A percentile compares a stretch with the other conserved stretches of the same genome.
Evolutionary conservation across 1,140 invertebrate species (phyloP).

Genomic region (Aphelenchoides fujianensis): DNA sequence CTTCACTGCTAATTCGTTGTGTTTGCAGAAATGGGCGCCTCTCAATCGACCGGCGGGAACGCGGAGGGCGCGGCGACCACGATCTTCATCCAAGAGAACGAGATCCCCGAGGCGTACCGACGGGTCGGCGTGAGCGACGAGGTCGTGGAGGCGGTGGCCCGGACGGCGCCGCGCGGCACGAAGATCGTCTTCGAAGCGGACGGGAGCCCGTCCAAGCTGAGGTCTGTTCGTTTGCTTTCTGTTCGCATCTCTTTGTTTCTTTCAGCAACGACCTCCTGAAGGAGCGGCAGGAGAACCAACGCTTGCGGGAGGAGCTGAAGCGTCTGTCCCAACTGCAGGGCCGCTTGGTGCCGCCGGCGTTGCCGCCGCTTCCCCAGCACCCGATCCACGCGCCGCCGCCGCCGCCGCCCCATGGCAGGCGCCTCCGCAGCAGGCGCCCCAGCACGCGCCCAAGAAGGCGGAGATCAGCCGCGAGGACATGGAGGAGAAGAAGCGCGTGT

Average conservation of each 20-base stretch:
- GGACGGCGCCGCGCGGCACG: too few species aligned
- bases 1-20: too few species aligned
- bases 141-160: conserved; percentile 13
- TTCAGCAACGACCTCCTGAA: conserved; percentile 24
- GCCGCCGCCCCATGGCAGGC: neutral
- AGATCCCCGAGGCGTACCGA: conserved; percentile 28
- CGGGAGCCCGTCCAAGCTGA: neutral
- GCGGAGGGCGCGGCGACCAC: neutral
- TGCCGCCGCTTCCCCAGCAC: neutral
- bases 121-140: conserved; percentile 22
- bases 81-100: conserved; percentile 12
- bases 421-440: neutral
- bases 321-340: conserved; percentile 19
- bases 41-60: neutral
- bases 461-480: conserved; percentile 19
- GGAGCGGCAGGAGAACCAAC: conserved; percentile 16
- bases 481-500: conserved; percentile 26
- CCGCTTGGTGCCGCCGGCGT: neutral
- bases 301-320: conserved; percentile 21
- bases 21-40: neutral
- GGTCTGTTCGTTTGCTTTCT: neutral
- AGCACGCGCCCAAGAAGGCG: neutral
- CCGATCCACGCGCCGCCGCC: neutral
- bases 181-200: conserved; percentile 7
- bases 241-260: neutral